Evolutionary conservation across 2,888 invertebrate species (phyloP).

Genomic region (Ernsta delagoae): DNA sequence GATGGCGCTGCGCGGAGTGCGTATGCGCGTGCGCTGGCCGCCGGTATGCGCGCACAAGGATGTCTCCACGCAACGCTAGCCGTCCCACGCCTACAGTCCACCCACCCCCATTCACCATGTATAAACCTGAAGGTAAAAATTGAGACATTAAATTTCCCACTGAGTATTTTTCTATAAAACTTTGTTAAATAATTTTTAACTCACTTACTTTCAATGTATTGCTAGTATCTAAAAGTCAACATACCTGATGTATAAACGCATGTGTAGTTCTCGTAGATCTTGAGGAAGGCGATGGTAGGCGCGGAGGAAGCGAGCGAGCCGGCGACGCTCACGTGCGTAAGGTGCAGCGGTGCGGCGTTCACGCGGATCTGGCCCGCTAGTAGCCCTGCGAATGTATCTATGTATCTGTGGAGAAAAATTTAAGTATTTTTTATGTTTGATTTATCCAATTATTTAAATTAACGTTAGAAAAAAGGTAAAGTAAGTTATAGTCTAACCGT

Average conservation of each 20-base stretch:
- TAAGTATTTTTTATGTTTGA: background rate
- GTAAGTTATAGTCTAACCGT: slow-evolving; percentile 54
- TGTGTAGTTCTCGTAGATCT: slow-evolving; percentile 95
- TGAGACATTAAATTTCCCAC: too few relatives aligned
- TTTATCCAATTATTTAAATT: too few relatives aligned
- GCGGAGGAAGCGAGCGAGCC: slow-evolving; percentile 91
- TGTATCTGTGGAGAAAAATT: slow-evolving; percentile 86
- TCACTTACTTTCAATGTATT: too few relatives aligned
- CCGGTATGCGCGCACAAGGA: slow-evolving; percentile 96
- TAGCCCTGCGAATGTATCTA: slow-evolving; percentile 96
- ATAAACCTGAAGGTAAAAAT: slow-evolving; percentile 84
- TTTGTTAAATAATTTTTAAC: too few relatives aligned
- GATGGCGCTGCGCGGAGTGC: slow-evolving; percentile 75
- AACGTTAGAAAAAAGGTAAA: too few relatives aligned
- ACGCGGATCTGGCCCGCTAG: slow-evolving; percentile 95
- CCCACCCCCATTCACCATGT: slow-evolving; percentile 89
- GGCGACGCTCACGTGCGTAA: slow-evolving; percentile 94
- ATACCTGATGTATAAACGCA: slow-evolving; percentile 94
- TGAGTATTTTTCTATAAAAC: too few relatives aligned
- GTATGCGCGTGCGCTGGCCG: slow-evolving; percentile 77
- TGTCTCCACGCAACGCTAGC: slow-evolving; percentile 93
- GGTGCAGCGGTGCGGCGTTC: slow-evolving; percentile 93
- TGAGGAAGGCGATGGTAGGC: slow-evolving; percentile 90
- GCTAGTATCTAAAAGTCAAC: too few relatives aligned
- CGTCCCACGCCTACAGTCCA: slow-evolving; percentile 86